These are phyloP conservation scores for Schizothorax lantsangensis DNA, from an alignment of 2,797 vertebrate species.

Conservation along the genomic window DNA sequence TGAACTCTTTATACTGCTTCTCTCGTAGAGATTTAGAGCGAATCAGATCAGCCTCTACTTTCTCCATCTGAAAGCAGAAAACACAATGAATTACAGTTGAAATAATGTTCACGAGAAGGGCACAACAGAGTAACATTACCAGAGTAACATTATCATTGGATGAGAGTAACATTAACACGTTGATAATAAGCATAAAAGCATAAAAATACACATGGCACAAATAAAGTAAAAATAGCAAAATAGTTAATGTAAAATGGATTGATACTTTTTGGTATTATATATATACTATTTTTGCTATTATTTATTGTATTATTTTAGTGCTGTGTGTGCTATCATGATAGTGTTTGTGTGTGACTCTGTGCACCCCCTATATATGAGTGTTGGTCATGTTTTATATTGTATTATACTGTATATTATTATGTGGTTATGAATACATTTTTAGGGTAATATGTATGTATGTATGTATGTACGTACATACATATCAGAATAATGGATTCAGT, in stretches of 20 bases:
- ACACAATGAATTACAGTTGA: constrained; percentile 21
- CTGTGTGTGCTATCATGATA: too few species aligned
- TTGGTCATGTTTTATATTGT: background rate
- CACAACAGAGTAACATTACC: constrained; percentile 23
- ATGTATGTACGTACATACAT: background rate
- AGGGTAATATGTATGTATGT: background rate
- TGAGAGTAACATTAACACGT: background rate
- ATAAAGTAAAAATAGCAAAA: too few species aligned
- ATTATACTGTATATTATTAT: background rate
- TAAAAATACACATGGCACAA: background rate
- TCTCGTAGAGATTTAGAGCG: constrained; percentile 89
- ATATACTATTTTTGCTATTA: background rate
- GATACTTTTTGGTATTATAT: background rate
- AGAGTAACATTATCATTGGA: background rate
- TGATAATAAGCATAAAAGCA: too few species aligned
- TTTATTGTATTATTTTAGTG: background rate
- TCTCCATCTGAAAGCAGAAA: constrained; percentile 85
- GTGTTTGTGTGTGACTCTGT: background rate
- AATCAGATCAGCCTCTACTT: constrained; percentile 89
- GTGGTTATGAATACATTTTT: background rate
- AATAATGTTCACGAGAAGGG: background rate
- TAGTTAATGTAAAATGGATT: background rate
- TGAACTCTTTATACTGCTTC: constrained; percentile 89
- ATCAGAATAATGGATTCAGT: background rate
- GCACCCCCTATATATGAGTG: background rate